A percentile compares a stretch with the other conserved stretches of the same genome.
These are phyloP conservation scores for Neoascia interrupta DNA, from an alignment of 2,888 invertebrate genomes.

Conservation along the genomic window DNA sequence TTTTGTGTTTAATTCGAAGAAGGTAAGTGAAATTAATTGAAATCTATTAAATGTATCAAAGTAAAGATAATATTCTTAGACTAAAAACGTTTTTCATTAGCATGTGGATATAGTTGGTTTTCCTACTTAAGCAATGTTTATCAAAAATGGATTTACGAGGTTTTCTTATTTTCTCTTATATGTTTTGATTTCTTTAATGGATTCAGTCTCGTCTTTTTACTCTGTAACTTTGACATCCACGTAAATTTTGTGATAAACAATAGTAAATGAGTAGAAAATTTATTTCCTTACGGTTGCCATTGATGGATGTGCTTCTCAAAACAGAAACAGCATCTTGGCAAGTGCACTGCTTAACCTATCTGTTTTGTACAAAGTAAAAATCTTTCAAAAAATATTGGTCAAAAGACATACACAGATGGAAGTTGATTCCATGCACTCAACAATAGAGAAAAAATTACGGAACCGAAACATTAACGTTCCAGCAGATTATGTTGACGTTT, in stretches of 20 bases:
- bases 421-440: slow-evolving; percentile 26
- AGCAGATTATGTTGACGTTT: slow-evolving; percentile 13
- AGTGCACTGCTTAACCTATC: not conserved
- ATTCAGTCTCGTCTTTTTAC: too few species aligned
- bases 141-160: not conserved
- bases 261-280: not conserved
- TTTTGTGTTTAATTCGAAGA: not conserved
- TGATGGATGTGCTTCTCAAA: slow-evolving; percentile 22
- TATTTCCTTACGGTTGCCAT: too few species aligned
- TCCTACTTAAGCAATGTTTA: not conserved
- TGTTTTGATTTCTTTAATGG: too few species aligned
- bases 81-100: slow-evolving; percentile 2
- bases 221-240: too few species aligned
- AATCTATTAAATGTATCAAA: slow-evolving; percentile 5
- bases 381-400: slow-evolving; percentile 37
- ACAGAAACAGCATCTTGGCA: not conserved
- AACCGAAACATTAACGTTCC: slow-evolving; percentile 19
- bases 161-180: slow-evolving; percentile 7
- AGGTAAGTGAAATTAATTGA: slow-evolving; percentile 3
- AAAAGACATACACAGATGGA: slow-evolving; percentile 28
- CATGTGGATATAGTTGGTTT: slow-evolving; percentile 1
- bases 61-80: slow-evolving; percentile 2
- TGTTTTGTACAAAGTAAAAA: slow-evolving; percentile 1
- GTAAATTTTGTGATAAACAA: slow-evolving; percentile 1
- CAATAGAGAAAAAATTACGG: slow-evolving; percentile 14